phyloP scores from a whole-genome alignment of 2,888 invertebrate genomes.

The Leptinotarsa rubiginosa region DNA sequence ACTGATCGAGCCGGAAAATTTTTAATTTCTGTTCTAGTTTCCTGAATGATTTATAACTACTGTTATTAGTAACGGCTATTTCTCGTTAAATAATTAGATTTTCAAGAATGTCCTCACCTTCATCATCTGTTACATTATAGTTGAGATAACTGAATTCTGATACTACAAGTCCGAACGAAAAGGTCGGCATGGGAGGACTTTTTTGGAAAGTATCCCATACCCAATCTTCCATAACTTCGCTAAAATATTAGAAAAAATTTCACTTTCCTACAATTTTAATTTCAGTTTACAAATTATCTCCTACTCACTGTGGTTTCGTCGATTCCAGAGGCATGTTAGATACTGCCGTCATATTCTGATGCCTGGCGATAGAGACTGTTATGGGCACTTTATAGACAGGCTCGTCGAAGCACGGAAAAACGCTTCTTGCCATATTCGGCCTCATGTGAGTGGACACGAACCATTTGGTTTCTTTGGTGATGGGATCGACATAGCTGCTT shows the following conservation, averaged over 20 bases:
- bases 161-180: constrained; percentile 79
- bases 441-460: constrained; percentile 78
- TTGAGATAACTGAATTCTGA: constrained; percentile 70
- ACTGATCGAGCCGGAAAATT: too few species aligned
- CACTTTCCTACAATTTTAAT: too few species aligned
- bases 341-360: constrained; percentile 70
- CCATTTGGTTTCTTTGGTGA: constrained; percentile 64
- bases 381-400: constrained; percentile 81
- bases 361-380: constrained; percentile 73
- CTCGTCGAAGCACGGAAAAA: constrained; percentile 87
- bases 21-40: too few species aligned
- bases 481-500: constrained; percentile 70
- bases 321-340: constrained; percentile 75
- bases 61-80: too few species aligned
- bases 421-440: constrained; percentile 78
- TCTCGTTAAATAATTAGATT: neutral
- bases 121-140: constrained; percentile 53
- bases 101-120: constrained; percentile 38
- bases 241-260: constrained; percentile 48
- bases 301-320: constrained; percentile 74
- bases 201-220: constrained; percentile 77
- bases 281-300: neutral
- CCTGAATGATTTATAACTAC: too few species aligned
- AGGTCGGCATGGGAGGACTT: constrained; percentile 82
- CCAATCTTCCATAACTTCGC: constrained; percentile 71